Evolutionary conservation across 2,797 vertebrate species (phyloP).

Genomic region (Danio choprae): DNA sequence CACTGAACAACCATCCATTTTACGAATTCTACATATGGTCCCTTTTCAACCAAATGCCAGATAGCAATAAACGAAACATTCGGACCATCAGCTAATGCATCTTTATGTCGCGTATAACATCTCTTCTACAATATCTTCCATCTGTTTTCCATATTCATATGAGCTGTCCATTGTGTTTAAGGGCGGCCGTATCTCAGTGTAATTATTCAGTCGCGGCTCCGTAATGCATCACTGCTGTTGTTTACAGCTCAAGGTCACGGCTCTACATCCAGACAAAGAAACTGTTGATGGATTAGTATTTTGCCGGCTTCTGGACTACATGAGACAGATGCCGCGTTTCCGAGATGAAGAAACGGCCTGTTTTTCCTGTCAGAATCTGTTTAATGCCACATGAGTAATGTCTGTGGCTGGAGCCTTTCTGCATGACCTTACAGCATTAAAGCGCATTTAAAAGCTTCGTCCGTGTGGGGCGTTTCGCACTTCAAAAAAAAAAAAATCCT

Average conservation of each 20-base stretch:
- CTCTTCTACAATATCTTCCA: constrained; percentile 6
- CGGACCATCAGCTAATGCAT: not conserved
- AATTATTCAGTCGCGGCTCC: constrained; percentile 68
- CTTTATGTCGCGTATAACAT: constrained; percentile 29
- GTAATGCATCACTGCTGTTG: constrained; percentile 71
- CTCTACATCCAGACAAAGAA: constrained; percentile 56
- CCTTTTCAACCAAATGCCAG: not conserved
- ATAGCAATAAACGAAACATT: not conserved
- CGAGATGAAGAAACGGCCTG: constrained; percentile 62
- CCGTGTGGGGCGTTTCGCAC: not conserved
- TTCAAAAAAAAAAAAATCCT: constrained; percentile 2
- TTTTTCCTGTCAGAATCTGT: constrained; percentile 56
- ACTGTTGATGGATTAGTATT: constrained; percentile 73
- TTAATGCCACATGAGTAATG: constrained; percentile 54
- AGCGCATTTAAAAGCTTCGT: not conserved
- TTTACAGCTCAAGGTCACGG: constrained; percentile 73
- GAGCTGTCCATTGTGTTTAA: constrained; percentile 55
- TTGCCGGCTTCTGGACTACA: constrained; percentile 65
- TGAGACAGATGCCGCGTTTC: constrained; percentile 63
- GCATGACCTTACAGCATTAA: constrained; percentile 30
- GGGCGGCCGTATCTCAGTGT: constrained; percentile 54
- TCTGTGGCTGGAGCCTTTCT: constrained; percentile 5
- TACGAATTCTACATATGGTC: too few species aligned
- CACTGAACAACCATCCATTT: too few species aligned
- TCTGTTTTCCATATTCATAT: constrained; percentile 48